These are phyloP conservation scores for Halictus quadricinctus DNA, from an alignment of 2,888 invertebrate genomes.

Conservation along the genomic window DNA sequence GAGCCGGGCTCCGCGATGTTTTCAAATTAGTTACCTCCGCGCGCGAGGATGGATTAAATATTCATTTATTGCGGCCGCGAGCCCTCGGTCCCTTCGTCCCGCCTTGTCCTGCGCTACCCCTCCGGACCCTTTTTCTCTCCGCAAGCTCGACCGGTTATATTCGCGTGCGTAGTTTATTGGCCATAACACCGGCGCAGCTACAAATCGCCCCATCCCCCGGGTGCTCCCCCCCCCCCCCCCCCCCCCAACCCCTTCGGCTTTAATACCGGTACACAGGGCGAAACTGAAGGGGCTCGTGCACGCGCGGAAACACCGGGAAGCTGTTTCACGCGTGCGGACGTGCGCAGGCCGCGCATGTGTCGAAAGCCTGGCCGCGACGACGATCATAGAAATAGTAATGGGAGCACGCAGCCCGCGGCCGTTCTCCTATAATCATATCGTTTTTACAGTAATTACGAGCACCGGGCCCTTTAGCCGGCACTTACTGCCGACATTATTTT, in stretches of 20 bases:
- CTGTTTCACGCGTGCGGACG: slow-evolving; percentile 23
- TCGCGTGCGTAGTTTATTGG: slow-evolving; percentile 79
- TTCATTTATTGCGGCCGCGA: slow-evolving; percentile 75
- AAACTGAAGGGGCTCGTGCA: slow-evolving; percentile 11
- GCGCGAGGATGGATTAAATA: slow-evolving; percentile 80
- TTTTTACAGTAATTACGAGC: slow-evolving; percentile 75
- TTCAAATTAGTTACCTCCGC: slow-evolving; percentile 77
- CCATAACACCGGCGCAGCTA: slow-evolving; percentile 77
- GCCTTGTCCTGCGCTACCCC: neutral
- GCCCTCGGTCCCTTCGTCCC: slow-evolving; percentile 17
- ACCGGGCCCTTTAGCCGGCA: slow-evolving; percentile 59
- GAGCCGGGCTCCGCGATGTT: slow-evolving; percentile 61
- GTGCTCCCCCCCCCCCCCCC: neutral
- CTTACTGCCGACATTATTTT: slow-evolving; percentile 73
- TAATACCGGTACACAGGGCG: slow-evolving; percentile 56
- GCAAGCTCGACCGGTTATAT: slow-evolving; percentile 65
- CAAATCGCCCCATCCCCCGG: slow-evolving; percentile 71
- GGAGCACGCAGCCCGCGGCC: slow-evolving; percentile 22
- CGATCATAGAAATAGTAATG: slow-evolving; percentile 24
- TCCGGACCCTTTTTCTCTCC: slow-evolving; percentile 31
- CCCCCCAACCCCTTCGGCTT: slow-evolving; percentile 51
- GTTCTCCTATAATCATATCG: slow-evolving; percentile 71
- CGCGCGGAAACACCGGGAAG: neutral
- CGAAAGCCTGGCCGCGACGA: slow-evolving; percentile 4
- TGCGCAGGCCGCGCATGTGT: slow-evolving; percentile 24